Base-by-base conservation (phyloP, 2,888 invertebrate genomes). In the Chalcis sispes region DNA sequence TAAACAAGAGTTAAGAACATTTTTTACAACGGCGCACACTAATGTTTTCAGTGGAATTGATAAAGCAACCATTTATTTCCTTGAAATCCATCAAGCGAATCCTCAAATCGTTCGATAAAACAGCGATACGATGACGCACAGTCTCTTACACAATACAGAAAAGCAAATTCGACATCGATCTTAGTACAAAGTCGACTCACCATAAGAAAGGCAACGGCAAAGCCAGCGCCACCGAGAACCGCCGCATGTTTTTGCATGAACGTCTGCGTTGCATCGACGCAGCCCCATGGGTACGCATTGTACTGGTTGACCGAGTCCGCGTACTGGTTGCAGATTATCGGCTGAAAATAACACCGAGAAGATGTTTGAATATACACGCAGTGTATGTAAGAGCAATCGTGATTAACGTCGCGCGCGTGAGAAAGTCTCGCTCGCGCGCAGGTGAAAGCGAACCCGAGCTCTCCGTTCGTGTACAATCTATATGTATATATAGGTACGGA, bases 201-300 rank as follows among this genome's bases (percentile, higher is more conserved):
- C 95, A 96, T 95, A 42, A 96, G 89, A 79, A 94, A 91, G n/a
- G 97, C 95, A 40, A 96, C 94, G 27, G 93, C 92, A 75, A 97
- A 93, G 7, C 96, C 96, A 25, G 94, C 93, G 15, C 93, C 93
- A 25, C 96, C 96, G 77, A 97, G 92, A 77, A 95, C 92, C 0
- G 93, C 91, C 1, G 96, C 96, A 87, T 96, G 94, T 81, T 93
- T 92, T 81, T 94, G 91, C 80, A 96, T 91, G 84, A 93, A 94
- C 71, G 92, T 91, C 62, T 92, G 92, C 25, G 95, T 93, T 73
- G 92, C 92, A 79, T 91, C 91, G 71, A 94, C 90, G 86, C 97
- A 97, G n/a, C 96, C 96, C 75, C 92, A 91, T 79, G 91, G 91
- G 87, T 94, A 93, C 82, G 93, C 91, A 13, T 92, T 94, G 36